These are phyloP conservation scores for Monarcha castaneiventris DNA, from an alignment of 2,113 vertebrate genomes.

Conservation along the genomic window DNA sequence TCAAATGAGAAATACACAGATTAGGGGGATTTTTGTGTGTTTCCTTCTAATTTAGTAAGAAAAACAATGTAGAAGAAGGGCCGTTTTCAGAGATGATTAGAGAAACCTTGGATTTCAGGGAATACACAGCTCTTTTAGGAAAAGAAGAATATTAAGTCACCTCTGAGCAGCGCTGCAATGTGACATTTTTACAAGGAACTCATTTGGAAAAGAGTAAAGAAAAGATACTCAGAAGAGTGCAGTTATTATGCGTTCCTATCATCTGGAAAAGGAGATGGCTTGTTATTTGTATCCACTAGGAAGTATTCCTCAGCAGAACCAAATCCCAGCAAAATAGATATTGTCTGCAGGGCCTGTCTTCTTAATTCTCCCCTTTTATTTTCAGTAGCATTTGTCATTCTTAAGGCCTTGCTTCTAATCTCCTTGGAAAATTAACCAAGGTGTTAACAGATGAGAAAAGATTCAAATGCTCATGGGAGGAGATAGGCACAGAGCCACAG, in stretches of 20 bases:
- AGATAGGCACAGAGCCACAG: not conserved
- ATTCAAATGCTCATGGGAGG: not conserved
- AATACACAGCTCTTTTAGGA: slow-evolving; percentile 17
- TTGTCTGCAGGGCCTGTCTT: not conserved
- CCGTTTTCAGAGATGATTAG: slow-evolving; percentile 28
- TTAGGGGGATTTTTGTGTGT: accelerated
- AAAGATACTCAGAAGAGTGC: not conserved
- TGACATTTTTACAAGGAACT: slow-evolving; percentile 44
- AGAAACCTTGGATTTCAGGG: not conserved
- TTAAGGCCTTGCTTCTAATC: not conserved
- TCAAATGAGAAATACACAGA: not conserved
- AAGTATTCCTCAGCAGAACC: slow-evolving; percentile 6
- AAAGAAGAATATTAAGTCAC: slow-evolving; percentile 41
- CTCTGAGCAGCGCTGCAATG: not conserved
- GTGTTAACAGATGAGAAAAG: slow-evolving; percentile 24
- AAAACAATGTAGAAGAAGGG: not conserved
- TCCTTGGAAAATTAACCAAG: slow-evolving; percentile 39
- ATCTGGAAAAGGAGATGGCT: slow-evolving; percentile 18
- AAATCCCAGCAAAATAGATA: slow-evolving; percentile 39
- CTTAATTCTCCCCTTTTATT: slow-evolving; percentile 38
- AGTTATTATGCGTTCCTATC: slow-evolving; percentile 11
- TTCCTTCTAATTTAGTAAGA: not conserved
- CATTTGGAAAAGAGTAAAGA: slow-evolving; percentile 46
- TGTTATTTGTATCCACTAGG: slow-evolving; percentile 25
- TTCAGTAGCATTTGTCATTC: slow-evolving; percentile 30